These are phyloP conservation scores for Acronicta leporina DNA, from an alignment of 2,888 invertebrate species.

Conservation along the genomic window DNA sequence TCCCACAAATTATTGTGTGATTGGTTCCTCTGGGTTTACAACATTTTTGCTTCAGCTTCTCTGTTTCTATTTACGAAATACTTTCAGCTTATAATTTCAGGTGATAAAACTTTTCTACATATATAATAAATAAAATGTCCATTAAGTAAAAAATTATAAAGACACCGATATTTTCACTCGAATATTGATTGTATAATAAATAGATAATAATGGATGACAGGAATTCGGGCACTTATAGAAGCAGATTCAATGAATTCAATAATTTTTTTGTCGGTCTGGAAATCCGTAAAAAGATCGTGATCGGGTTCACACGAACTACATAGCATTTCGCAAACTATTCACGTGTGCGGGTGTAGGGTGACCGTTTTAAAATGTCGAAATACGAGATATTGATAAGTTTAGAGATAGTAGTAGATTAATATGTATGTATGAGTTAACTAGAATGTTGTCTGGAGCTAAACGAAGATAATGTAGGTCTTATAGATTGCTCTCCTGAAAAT, in stretches of 20 bases:
- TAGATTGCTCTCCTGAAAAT: too few species aligned
- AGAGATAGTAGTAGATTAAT: neutral
- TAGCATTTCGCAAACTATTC: slow-evolving; percentile 77
- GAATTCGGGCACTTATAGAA: slow-evolving; percentile 47
- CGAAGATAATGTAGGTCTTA: too few species aligned
- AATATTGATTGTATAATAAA: slow-evolving; percentile 46
- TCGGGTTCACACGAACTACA: slow-evolving; percentile 79
- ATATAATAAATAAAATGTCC: too few species aligned
- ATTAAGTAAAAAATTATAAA: slow-evolving; percentile 17
- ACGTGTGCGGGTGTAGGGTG: slow-evolving; percentile 72
- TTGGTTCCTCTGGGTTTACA: too few species aligned
- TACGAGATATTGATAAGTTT: slow-evolving; percentile 13
- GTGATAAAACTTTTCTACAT: too few species aligned
- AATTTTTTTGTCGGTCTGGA: slow-evolving; percentile 64
- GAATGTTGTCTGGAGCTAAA: too few species aligned
- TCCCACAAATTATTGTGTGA: too few species aligned
- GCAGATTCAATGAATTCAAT: slow-evolving; percentile 58
- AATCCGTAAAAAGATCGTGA: slow-evolving; percentile 73
- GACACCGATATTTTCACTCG: slow-evolving; percentile 40
- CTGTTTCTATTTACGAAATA: too few species aligned
- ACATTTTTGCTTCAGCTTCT: too few species aligned
- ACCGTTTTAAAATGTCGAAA: slow-evolving; percentile 50
- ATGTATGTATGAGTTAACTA: too few species aligned
- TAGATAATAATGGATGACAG: slow-evolving; percentile 48
- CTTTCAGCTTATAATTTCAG: too few species aligned